Evolutionary conservation across 2,797 vertebrate genomes (phyloP), one percentile per base, ranked within the genome.

Genomic region (Neosalanx taihuensis): DNA sequence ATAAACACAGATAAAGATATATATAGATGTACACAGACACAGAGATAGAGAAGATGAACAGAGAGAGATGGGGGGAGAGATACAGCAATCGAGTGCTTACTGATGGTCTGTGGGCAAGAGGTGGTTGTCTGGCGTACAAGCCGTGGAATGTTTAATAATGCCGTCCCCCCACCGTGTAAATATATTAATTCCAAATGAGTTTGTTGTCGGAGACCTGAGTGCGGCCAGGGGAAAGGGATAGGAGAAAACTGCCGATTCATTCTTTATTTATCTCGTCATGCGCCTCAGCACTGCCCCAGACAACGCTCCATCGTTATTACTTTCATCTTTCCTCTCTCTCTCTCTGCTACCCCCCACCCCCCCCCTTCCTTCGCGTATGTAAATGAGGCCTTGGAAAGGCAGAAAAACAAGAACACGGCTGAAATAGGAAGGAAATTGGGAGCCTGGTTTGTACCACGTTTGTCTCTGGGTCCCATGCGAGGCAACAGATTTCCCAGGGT

Each of bases 181-280:
- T 82, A 85, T 82, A 80, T 79, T 72, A 69, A 84, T 79, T 85
- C 64, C 61, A 76, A 83, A 85, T 82, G 76, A 85, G 79, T 57
- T 74, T 72, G 49, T 69, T 64, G 76, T 58, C 53, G 76, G 77
- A 51, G 59, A 18, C 51, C 5, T 17, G 17, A 15, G 57, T 17
- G 60, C 12, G 61, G n/a, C 18, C 29, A 56, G 49, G 20, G 51
- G 35, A 57, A 15, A 46, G 62, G 23, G 59, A 31, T 12, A 26
- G 18, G 51, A 49, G 41, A 53, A 41, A 57, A 70, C 59, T 18
- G 31, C 13, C 33, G 60, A 37, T 26, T 35, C 30, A 70, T 70
- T 78, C 67, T 76, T 78, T 77, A 72, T 79, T 81, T 76, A 78
- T 79, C 76, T 74, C 74, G 70, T 57, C 70, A 56, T 46, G 51